Percentiles rank a stretch among this genome's conserved stretches.
phyloP scores from a whole-genome alignment of 1,140 invertebrate species.

The Bombus consobrinus region DNA sequence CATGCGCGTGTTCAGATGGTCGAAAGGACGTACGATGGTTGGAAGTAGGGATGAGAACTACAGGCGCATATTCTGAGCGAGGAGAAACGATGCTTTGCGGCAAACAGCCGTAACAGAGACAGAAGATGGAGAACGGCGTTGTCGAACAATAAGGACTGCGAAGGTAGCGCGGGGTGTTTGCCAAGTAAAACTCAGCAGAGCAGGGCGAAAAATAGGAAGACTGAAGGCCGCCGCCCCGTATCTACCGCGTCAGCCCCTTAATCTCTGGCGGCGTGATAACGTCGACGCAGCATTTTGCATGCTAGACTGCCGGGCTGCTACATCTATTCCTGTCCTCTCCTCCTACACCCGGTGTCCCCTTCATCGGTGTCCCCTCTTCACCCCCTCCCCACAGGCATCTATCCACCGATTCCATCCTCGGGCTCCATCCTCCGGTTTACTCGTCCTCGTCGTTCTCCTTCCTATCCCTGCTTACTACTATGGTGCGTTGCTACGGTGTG shows the following conservation, averaged over 20 bases:
- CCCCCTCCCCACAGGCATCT: constrained; percentile 28
- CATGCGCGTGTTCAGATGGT: neutral
- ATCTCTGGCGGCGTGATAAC: constrained; percentile 75
- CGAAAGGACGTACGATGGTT: neutral
- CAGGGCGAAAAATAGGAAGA: constrained; percentile 71
- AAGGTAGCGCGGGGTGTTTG: constrained; percentile 69
- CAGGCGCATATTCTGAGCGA: neutral
- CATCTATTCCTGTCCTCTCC: constrained; percentile 56
- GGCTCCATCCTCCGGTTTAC: neutral
- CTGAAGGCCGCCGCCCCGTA: constrained; percentile 60
- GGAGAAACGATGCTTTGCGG: constrained; percentile 20
- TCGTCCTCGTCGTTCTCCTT: constrained; percentile 24
- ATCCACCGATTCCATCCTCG: constrained; percentile 17
- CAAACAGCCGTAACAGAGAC: constrained; percentile 25
- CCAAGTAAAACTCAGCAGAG: constrained; percentile 75
- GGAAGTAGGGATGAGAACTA: too few species aligned
- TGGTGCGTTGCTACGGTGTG: neutral
- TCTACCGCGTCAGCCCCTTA: constrained; percentile 74
- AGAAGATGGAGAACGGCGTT: constrained; percentile 29
- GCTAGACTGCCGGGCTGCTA: constrained; percentile 69
- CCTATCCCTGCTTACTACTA: too few species aligned
- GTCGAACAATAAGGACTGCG: constrained; percentile 72
- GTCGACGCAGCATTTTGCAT: constrained; percentile 78
- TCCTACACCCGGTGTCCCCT: neutral
- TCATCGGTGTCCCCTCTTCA: constrained; percentile 14